phyloP scores from a whole-genome alignment of 2,888 invertebrate species.

The Eristalis pertinax region DNA sequence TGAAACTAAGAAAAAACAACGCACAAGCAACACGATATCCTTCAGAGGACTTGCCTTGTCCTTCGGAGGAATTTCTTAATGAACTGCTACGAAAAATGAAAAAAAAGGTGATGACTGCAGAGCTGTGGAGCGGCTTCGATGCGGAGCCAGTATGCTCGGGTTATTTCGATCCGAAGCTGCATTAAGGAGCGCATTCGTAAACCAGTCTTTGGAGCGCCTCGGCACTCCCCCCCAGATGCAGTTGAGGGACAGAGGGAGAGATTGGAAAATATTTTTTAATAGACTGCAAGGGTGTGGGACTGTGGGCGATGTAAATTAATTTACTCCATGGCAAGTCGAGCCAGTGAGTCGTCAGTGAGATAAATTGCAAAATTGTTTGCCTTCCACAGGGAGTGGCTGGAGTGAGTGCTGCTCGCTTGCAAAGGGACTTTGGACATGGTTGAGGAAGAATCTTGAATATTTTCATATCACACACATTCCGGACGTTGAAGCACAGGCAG shows the following conservation, averaged over 20 bases:
- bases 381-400: neutral
- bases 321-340: neutral
- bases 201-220: neutral
- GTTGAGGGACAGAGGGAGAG: neutral
- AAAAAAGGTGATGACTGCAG: neutral
- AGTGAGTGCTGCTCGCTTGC: neutral
- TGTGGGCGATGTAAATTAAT: neutral
- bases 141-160: too few species aligned
- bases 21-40: neutral
- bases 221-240: neutral
- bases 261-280: neutral
- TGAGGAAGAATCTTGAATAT: neutral
- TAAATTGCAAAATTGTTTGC: neutral
- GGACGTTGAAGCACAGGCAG: neutral
- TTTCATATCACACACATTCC: neutral
- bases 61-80: neutral
- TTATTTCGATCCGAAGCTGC: neutral
- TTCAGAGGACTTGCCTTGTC: neutral
- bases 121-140: too few species aligned
- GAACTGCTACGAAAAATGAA: neutral
- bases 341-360: neutral
- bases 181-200: neutral
- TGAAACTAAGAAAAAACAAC: neutral
- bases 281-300: neutral
- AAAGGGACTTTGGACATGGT: neutral